Evolutionary conservation across 2,113 vertebrate species (phyloP).

Genomic region (Damaliscus lunatus): DNA sequence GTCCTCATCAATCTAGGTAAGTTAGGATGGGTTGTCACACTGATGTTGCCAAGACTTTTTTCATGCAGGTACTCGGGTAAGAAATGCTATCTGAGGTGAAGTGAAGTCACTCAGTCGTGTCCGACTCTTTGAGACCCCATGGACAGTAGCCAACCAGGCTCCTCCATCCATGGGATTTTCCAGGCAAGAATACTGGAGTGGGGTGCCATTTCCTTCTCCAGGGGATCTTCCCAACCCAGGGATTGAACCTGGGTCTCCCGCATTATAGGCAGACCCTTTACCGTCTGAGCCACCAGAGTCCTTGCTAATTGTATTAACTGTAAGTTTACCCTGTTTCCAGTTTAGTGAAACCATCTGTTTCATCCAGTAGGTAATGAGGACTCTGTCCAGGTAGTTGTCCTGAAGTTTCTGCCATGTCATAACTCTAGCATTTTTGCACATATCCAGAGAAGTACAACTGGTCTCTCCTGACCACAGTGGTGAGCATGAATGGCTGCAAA

Average conservation of each 20-base stretch:
- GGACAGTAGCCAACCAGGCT: too few relatives aligned
- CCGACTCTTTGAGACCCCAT: accelerated
- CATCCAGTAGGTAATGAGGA: background rate
- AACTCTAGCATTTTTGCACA: background rate
- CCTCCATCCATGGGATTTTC: too few relatives aligned
- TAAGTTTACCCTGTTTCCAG: background rate
- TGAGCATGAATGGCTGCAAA: background rate
- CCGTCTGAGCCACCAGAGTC: background rate
- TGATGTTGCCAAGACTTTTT: background rate
- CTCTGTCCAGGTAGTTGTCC: background rate
- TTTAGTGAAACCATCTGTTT: background rate
- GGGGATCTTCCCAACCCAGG: too few relatives aligned
- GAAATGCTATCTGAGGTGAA: background rate
- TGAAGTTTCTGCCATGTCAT: background rate
- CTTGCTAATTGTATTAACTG: background rate
- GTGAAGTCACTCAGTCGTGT: too few relatives aligned
- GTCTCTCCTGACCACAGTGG: background rate
- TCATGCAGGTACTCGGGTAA: background rate
- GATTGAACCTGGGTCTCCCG: too few relatives aligned
- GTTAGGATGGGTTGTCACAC: background rate
- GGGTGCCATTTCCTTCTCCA: too few relatives aligned
- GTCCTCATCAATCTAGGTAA: background rate
- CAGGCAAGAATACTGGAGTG: too few relatives aligned
- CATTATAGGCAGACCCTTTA: too few relatives aligned
- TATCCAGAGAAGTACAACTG: background rate